Percentiles rank a stretch among this genome's conserved stretches.
These are phyloP conservation scores for Venustoraphidia nigricollis DNA, from an alignment of 2,888 invertebrate species.

Conservation along the genomic window DNA sequence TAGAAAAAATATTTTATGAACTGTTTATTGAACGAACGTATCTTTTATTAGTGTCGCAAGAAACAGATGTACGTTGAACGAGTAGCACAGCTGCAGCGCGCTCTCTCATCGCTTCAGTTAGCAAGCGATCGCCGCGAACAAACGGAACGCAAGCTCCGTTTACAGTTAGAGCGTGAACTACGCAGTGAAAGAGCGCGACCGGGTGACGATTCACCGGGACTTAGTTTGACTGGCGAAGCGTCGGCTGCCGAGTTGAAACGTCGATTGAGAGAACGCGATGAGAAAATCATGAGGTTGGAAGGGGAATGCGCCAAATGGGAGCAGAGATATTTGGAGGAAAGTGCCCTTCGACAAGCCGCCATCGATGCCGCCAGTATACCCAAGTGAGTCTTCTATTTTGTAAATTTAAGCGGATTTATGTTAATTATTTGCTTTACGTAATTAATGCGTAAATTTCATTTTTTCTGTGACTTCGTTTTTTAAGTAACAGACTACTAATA, in stretches of 20 bases:
- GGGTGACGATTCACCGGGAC: slow-evolving; percentile 16
- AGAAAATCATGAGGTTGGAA: slow-evolving; percentile 56
- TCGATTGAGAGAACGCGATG: slow-evolving; percentile 49
- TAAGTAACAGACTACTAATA: too few species aligned
- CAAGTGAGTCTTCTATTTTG: slow-evolving; percentile 33
- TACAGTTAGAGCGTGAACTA: slow-evolving; percentile 74
- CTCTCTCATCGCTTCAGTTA: slow-evolving; percentile 63
- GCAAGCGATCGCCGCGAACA: slow-evolving; percentile 75
- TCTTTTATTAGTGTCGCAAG: slow-evolving; percentile 51
- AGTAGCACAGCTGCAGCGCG: slow-evolving; percentile 68
- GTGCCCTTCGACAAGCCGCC: slow-evolving; percentile 61
- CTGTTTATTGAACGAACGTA: background rate
- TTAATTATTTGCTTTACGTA: too few species aligned
- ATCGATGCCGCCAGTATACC: slow-evolving; percentile 66
- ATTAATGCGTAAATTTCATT: too few species aligned
- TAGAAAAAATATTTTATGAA: too few species aligned
- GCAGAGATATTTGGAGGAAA: slow-evolving; percentile 70
- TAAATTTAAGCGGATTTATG: background rate
- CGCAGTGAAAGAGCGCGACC: slow-evolving; percentile 39
- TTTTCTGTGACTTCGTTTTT: too few species aligned
- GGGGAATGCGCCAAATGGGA: slow-evolving; percentile 77
- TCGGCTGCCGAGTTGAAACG: slow-evolving; percentile 44
- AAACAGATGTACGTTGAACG: slow-evolving; percentile 74
- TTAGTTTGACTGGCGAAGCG: slow-evolving; percentile 30
- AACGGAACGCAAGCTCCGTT: slow-evolving; percentile 67